These are phyloP conservation scores for Cataglyphis livida DNA, from an alignment of 2,888 invertebrate genomes.

Conservation along the genomic window DNA sequence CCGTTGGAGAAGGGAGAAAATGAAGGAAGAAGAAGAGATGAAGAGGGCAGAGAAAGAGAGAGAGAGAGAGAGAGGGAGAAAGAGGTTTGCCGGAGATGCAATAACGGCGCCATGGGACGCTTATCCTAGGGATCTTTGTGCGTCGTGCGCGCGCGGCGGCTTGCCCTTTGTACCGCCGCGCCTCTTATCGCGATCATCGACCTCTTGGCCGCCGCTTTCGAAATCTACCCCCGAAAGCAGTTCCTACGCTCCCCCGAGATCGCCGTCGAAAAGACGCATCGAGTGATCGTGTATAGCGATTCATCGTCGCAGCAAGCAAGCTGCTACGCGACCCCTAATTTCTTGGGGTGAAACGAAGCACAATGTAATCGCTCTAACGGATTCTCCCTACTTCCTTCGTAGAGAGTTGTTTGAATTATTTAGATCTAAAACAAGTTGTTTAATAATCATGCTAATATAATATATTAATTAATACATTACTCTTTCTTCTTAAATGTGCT, in stretches of 20 bases:
- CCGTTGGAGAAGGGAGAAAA: background rate
- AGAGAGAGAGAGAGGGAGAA: background rate
- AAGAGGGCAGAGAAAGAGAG: conserved; percentile 32
- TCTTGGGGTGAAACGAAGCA: conserved; percentile 63
- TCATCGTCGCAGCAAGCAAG: conserved; percentile 16
- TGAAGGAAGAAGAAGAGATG: conserved; percentile 27
- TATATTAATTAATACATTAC: background rate
- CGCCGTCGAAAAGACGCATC: conserved; percentile 70
- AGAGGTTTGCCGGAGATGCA: conserved; percentile 67
- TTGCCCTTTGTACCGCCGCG: conserved; percentile 73
- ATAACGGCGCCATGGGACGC: conserved; percentile 73
- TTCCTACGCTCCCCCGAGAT: conserved; percentile 60
- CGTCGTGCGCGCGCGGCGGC: conserved; percentile 67
- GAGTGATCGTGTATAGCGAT: conserved; percentile 59
- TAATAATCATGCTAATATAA: background rate
- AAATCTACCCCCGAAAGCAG: conserved; percentile 71
- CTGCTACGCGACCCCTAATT: conserved; percentile 32
- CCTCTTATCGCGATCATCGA: conserved; percentile 75
- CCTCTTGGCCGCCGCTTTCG: conserved; percentile 72
- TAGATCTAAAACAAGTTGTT: background rate
- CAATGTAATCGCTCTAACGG: conserved; percentile 34
- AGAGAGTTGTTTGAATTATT: background rate
- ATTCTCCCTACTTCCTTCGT: background rate
- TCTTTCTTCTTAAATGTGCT: background rate
- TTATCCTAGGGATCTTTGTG: conserved; percentile 78